These are phyloP conservation scores for Parauchenoglanis punctatus DNA, from an alignment of 2,797 vertebrate genomes.

Conservation along the genomic window DNA sequence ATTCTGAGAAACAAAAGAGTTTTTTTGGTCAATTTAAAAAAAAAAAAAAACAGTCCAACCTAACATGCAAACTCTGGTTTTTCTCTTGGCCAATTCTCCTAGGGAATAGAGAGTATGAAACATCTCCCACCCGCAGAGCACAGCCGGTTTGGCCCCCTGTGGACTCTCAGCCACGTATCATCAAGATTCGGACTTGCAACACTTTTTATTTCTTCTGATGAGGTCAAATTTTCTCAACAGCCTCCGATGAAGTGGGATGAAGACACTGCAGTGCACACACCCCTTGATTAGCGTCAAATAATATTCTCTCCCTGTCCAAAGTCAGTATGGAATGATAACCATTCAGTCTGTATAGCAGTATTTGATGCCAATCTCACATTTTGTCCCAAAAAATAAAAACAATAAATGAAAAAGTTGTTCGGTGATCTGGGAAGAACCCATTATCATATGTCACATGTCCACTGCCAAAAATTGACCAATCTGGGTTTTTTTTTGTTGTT, in stretches of 20 bases:
- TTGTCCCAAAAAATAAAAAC: no score
- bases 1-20: slow-evolving; percentile 69
- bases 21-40: neutral
- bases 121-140: neutral
- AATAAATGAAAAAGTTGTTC: no score
- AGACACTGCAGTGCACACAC: neutral
- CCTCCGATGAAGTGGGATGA: neutral
- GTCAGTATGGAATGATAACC: neutral
- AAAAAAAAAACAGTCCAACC: neutral
- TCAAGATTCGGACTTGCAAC: neutral
- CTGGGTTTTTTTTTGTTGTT: no score
- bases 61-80: neutral
- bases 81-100: neutral
- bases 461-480: no score
- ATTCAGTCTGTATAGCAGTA: neutral
- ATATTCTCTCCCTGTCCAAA: neutral
- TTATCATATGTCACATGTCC: no score
- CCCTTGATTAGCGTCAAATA: neutral
- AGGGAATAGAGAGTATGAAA: neutral
- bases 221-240: neutral
- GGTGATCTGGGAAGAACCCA: no score
- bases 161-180: neutral
- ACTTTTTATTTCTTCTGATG: neutral
- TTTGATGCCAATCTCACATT: neutral
- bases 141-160: neutral